Conservation (phyloP, 2,888 invertebrate genomes). For the Hyles lineata region DNA sequence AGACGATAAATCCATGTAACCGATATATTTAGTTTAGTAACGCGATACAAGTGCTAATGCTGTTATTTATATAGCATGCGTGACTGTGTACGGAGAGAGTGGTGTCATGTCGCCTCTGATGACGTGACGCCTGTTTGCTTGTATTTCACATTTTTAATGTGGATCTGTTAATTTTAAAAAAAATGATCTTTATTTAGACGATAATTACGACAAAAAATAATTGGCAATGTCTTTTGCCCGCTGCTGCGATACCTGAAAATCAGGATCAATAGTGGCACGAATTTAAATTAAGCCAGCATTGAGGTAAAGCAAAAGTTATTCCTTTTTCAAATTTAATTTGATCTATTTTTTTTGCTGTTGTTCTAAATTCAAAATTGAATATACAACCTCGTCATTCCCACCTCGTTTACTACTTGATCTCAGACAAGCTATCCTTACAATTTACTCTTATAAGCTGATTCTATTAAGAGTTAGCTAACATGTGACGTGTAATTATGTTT, state of each 20-base stretch:
- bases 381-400: too few species aligned
- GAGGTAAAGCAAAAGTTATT: too few species aligned
- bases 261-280: too few species aligned
- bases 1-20: neutral
- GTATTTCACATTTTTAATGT: neutral
- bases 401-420: too few species aligned
- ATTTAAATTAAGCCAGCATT: too few species aligned
- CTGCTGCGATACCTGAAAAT: too few species aligned
- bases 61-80: conserved; percentile 10
- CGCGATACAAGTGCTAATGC: neutral
- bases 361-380: too few species aligned
- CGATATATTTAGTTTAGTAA: neutral
- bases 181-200: neutral
- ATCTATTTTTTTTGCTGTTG: too few species aligned
- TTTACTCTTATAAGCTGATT: neutral
- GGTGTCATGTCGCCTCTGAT: conserved; percentile 4
- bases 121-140: neutral
- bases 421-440: neutral
- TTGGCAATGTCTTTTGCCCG: neutral
- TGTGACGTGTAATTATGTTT: conserved; percentile 33
- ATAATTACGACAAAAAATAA: neutral
- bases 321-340: too few species aligned
- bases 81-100: conserved; percentile 13
- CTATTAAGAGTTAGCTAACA: neutral
- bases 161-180: neutral